Base-by-base conservation (phyloP, 1,140 invertebrate species). In the Caerostris darwini region DNA sequence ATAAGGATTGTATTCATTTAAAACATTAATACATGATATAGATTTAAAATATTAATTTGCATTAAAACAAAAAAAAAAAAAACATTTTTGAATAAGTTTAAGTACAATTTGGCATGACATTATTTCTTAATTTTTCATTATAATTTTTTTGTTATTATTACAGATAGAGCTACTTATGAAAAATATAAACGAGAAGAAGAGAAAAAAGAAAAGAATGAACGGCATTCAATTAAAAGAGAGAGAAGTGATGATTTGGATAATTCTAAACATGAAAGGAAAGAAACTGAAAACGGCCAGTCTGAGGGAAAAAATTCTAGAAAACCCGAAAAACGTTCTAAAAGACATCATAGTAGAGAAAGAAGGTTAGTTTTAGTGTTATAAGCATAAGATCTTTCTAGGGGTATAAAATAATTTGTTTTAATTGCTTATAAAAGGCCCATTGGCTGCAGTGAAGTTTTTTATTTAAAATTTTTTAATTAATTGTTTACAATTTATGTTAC, bases 171-270 rank as follows among this genome's bases (percentile, higher is more conserved):
- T 58, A 14, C 86, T 1, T 95, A 94, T 94, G 94, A 94, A 56
- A 93, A 95, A 17, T 95, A 95, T 64, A 95, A 95, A 67, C 58
- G 57, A 58, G 81, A 90, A 54, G 53, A 95, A 6, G 86, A 95
- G 58, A 89, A 77, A 61, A 95, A 87, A 83, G 57, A 87, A 6
- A 93, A 94, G 56, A 57, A 69, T 77, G 83, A 85, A 12, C 59
- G 86, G 8, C 19, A 90, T 3, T 82, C 53, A 0, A 57, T 59
- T 7, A 54, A 58, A 94, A 87, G 50, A 85, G 61, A 77, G 89
- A 88, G 64, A 69, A 19, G 83, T 57, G 54, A 92, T 19, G 59
- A 90, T 17, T 81, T n/a, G 7, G 5, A 3, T 77, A 50, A 67
- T 58, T 64, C 53, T 19, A 87, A 91, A 77, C 19, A 86, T 54